phyloP scores from a whole-genome alignment of 2,113 vertebrate genomes.

The Macquaria ambigua region DNA sequence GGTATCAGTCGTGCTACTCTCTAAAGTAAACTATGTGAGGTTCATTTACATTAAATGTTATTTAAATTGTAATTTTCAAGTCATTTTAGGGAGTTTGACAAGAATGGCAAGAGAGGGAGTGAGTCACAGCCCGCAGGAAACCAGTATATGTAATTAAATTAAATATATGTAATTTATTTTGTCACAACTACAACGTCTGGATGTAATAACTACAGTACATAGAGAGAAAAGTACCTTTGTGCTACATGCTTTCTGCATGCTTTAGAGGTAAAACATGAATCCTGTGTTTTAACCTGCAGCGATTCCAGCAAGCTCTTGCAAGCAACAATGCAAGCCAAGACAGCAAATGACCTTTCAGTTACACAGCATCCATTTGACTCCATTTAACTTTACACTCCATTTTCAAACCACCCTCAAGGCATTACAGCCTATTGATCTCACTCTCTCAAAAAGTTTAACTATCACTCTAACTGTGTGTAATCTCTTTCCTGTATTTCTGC shows the following conservation, averaged over 20 bases:
- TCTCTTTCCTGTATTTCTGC: conserved; percentile 8
- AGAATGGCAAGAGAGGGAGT: neutral
- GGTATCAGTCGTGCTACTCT: neutral
- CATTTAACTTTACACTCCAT: neutral
- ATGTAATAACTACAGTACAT: neutral
- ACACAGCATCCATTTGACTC: conserved; percentile 19
- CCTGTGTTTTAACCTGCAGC: conserved; percentile 15
- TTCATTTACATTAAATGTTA: neutral
- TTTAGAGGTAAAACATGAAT: neutral
- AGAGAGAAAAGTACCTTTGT: neutral
- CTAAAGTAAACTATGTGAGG: neutral
- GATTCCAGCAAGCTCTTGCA: neutral
- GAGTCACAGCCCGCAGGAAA: neutral
- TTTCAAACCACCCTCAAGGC: conserved; percentile 17
- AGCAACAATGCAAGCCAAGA: conserved; percentile 2
- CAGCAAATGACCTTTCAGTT: conserved; percentile 17
- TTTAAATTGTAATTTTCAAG: neutral
- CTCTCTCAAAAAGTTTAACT: conserved; percentile 6
- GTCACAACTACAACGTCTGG: neutral
- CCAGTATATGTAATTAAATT: too few species aligned
- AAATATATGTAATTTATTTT: neutral
- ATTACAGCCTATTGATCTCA: conserved; percentile 46
- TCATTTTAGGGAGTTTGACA: neutral
- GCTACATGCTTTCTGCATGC: neutral
- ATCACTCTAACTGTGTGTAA: conserved; percentile 21